Conservation (phyloP, 64 coral and sea anemone species). For the Stichodactyla mertensii region DNA sequence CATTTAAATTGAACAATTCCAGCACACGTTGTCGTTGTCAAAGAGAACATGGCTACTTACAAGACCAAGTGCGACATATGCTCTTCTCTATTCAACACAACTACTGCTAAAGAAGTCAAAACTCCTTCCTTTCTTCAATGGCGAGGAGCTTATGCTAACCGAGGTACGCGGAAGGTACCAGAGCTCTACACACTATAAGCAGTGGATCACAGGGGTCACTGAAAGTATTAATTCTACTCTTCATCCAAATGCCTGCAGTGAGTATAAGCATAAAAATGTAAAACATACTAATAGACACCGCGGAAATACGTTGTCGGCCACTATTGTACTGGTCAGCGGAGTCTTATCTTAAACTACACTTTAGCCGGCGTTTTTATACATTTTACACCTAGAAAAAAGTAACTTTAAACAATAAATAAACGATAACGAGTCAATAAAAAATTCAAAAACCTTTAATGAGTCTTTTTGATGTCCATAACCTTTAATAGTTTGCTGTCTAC, state of each 20-base stretch:
- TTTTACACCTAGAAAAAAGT: no score
- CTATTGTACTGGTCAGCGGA: no score
- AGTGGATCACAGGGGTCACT: conserved; percentile 33
- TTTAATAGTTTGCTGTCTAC: no score
- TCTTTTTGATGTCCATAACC: no score
- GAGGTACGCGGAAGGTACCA: not conserved
- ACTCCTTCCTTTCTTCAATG: conserved; percentile 27
- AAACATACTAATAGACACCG: no score
- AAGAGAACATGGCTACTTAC: conserved; percentile 12
- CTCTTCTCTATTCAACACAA: conserved; percentile 21
- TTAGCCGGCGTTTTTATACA: no score
- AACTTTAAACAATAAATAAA: no score
- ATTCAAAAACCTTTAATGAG: no score
- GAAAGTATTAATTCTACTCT: conserved; percentile 39
- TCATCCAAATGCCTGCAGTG: conserved; percentile 45
- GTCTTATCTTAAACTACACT: no score
- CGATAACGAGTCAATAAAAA: no score
- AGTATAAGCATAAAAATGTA: no score
- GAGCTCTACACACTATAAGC: conserved; percentile 24
- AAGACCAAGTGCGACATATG: conserved; percentile 31
- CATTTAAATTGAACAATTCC: not conserved
- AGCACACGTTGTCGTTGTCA: not conserved
- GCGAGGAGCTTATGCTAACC: not conserved
- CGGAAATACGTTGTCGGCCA: no score
- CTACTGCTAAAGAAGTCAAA: conserved; percentile 19